Conservation (phyloP, 2,113 vertebrate genomes). For the Urocynchramus pylzowi region DNA sequence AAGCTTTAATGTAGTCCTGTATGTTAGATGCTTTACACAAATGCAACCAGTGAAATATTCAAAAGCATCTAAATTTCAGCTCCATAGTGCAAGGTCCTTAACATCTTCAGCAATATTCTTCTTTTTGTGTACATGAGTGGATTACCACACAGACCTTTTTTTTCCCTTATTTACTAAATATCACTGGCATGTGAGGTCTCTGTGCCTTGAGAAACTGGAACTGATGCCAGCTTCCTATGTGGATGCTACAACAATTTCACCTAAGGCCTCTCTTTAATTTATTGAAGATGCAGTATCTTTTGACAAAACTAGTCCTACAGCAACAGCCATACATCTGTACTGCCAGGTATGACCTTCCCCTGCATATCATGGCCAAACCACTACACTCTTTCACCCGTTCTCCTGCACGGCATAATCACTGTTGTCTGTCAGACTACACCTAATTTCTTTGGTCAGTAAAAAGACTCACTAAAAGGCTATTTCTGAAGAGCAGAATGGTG, state of each 20-base stretch:
- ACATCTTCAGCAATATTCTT: not conserved
- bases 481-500: not conserved
- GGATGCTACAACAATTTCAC: not conserved
- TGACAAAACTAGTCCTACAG: not conserved
- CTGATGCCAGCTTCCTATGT: not conserved
- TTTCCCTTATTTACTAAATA: not conserved
- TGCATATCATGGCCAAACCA: not conserved
- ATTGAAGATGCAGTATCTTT: not conserved
- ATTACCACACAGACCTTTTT: not conserved
- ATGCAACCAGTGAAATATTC: not conserved
- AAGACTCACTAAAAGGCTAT: not conserved
- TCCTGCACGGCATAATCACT: not conserved
- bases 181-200: not conserved
- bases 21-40: not conserved
- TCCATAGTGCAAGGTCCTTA: not conserved
- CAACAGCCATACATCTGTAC: not conserved
- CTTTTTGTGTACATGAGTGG: not conserved
- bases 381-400: not conserved
- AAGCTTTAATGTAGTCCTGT: not conserved
- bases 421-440: not conserved
- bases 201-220: not conserved
- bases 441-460: not conserved
- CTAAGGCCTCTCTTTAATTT: not conserved
- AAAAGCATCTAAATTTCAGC: not conserved
- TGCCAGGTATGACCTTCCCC: not conserved